Percentiles rank a stretch among this genome's conserved stretches.
Evolutionary conservation across 2,797 vertebrate genomes (phyloP).

Genomic region (Sebastes matsubarae): DNA sequence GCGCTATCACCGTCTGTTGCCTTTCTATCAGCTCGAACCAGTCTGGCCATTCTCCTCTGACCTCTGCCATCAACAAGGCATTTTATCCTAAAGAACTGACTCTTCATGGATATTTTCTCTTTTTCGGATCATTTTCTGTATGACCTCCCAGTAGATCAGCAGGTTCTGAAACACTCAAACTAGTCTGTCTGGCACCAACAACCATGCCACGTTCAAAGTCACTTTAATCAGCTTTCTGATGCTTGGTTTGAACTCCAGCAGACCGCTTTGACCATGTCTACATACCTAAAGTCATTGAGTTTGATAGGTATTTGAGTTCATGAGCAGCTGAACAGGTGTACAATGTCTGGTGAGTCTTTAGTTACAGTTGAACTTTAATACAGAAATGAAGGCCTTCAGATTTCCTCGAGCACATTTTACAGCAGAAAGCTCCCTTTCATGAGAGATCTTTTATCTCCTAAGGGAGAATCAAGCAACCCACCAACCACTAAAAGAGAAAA

Average conservation of each 20-base stretch:
- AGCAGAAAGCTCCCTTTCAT: slow-evolving; percentile 44
- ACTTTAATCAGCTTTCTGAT: neutral
- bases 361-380: neutral
- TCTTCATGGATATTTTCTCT: neutral
- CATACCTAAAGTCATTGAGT: neutral
- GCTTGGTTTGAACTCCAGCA: neutral
- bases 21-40: neutral
- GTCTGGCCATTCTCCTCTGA: neutral
- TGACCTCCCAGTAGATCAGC: neutral
- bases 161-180: neutral
- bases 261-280: neutral
- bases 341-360: neutral
- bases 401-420: slow-evolving; percentile 56
- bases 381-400: slow-evolving; percentile 52
- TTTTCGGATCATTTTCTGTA: fast-evolving
- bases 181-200: neutral
- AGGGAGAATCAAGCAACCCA: slow-evolving; percentile 47
- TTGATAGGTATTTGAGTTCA: neutral
- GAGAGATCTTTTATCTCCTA: slow-evolving; percentile 54
- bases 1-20: neutral
- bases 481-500: slow-evolving; percentile 26
- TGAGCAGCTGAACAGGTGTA: neutral
- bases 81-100: no score
- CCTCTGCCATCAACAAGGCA: neutral
- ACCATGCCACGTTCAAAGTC: neutral